Base-by-base conservation (phyloP, 2,888 invertebrate species). In the Ornithoptera alexandrae region DNA sequence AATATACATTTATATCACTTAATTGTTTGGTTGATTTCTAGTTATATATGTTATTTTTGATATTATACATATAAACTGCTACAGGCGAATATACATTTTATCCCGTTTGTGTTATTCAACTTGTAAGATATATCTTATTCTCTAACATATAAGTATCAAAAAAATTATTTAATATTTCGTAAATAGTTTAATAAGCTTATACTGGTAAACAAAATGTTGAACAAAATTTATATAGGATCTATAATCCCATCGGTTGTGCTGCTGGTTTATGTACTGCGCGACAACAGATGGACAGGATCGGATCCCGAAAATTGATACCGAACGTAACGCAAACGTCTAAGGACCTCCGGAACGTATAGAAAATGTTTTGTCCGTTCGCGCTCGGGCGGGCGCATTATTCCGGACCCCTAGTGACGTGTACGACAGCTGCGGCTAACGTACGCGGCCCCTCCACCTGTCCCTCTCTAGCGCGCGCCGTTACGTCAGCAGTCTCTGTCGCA, bases 381-480 rank as follows among this genome's bases (percentile, higher is more conserved):
- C 84, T 86, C 85, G 85, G 87, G 84, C 84, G 86, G 79, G 80
- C 85, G 85, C 86, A 85, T 74, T 76, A 77, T 74, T 73, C 78
- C 88, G 86, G 86, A 81, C 85, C 84, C 87, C 86, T 82, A 79
- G 84, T 90, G 91, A 92, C 90, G 91, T 89, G 81, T 80, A 75
- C 83, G 90, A 84, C 92, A 92, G 92, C 92, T 92, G 92, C 92
- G 87, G 77, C 88, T 83, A 89, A 90, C 90, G 90, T 88, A 87
- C 84, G 82, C 82, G 80, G 82, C 79, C 79, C 74, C 72, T 81
- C 71, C 74, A 56, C 71, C 70, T 75, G 57, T 87, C 89, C 79
- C 87, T 76, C 73, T 92, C 87, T 78, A 72, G 73, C 85, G 68
- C 71, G 70, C 68, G 73, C 68, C 42, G 72, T 72, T 68, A 68